Base-by-base conservation (phyloP, 1,140 invertebrate species). In the Solen grandis region DNA sequence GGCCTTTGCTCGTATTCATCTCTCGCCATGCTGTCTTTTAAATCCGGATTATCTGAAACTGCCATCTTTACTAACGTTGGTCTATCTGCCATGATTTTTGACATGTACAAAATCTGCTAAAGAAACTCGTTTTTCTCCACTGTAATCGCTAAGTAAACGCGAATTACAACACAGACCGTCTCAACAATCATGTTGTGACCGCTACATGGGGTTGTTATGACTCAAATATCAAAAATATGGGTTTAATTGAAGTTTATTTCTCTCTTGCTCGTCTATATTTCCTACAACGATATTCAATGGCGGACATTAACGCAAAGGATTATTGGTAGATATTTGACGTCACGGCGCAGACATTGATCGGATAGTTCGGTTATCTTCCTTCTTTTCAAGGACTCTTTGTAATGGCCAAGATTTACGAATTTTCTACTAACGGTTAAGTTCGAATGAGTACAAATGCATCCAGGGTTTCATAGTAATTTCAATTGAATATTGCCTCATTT, bases 31-130 rank as follows among this genome's bases (percentile, higher is more conserved):
- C 66, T 78, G 14, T 63, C 62, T 46, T 57, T 72, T 52, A 60
- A 50, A 72, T 73, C 66, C 57, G 82, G 79, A 72, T 65, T 79
- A 59, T 82, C 80, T 66, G 75, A 77, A 46, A 84, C 83, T 73
- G 83, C 74, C 79, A 84, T 84, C 65, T 82, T 76, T 55, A 78
- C 73, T 54, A 38, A 55, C 16, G 33, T 36, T 50, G 77, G 69
- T 63, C 60, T 70, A 72, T 80, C 77, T 25, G 77, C 77, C 77
- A 80, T 80, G 50, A 25, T 80, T 70, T n/a, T 36, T 69, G 65
- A 78, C 75, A 78, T 78, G 75, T 78, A 78, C 75, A 35, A 29
- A 76, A 76, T 27, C n/a, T 76, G 16, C 38, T 22, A 65, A 65
- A 76, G 38, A 36, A 76, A 54, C 33, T 66, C 60, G 38, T 25